phyloP scores from a whole-genome alignment of 2,113 vertebrate genomes.

The Carassius carassius region DNA sequence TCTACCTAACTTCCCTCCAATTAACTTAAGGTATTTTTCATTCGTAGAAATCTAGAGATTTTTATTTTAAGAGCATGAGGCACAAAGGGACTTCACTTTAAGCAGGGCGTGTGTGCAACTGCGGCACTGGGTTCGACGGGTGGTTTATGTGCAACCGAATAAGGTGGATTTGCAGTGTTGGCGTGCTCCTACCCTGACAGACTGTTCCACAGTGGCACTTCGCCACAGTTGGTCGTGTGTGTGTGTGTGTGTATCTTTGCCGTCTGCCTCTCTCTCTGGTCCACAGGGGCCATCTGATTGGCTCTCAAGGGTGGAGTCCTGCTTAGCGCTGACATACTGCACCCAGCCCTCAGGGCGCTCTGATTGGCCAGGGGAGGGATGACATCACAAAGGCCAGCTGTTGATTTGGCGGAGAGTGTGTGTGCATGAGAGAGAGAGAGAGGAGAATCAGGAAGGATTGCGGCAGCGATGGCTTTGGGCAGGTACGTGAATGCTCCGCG shows the following conservation, averaged over 20 bases:
- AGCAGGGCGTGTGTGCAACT: conserved; percentile 30
- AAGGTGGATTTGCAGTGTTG: conserved; percentile 41
- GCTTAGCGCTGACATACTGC: conserved; percentile 58
- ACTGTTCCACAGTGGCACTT: conserved; percentile 55
- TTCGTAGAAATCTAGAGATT: neutral
- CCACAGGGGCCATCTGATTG: conserved; percentile 48
- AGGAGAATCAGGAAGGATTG: conserved; percentile 73
- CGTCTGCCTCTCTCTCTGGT: conserved; percentile 61
- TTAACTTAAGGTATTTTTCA: neutral
- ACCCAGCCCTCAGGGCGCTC: conserved; percentile 58
- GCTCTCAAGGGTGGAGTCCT: conserved; percentile 47
- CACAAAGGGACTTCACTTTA: conserved; percentile 14
- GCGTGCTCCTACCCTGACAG: conserved; percentile 47
- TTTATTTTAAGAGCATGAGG: neutral
- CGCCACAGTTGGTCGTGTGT: conserved; percentile 38
- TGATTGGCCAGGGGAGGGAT: conserved; percentile 80
- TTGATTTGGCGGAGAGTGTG: conserved; percentile 82
- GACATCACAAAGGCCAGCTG: conserved; percentile 84
- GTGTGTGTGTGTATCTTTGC: conserved; percentile 36
- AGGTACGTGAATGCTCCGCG: conserved; percentile 64
- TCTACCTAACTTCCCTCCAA: neutral
- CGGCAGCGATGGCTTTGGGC: conserved; percentile 72
- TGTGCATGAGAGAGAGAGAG: conserved; percentile 45
- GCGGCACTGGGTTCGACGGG: conserved; percentile 23
- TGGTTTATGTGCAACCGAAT: conserved; percentile 16